Base-by-base conservation (phyloP, 2,113 vertebrate genomes). In the Amphilophus citrinellus region DNA sequence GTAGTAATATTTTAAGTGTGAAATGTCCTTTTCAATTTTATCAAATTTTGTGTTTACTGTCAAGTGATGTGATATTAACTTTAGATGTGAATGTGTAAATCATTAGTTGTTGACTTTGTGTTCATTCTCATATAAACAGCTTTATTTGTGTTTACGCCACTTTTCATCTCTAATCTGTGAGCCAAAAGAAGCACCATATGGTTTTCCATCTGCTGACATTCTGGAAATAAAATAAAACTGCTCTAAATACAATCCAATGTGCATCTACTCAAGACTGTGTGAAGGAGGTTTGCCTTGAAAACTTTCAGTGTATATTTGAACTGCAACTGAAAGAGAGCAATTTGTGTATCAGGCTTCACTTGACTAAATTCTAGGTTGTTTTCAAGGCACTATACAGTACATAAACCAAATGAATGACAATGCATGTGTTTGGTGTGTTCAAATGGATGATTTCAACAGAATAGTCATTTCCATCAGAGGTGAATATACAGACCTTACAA, bases 191-290 rank as follows among this genome's bases (percentile, higher is more conserved):
- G 39, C 65, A 3, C 47, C 65, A 18, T 68, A 47, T 47, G 65
- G 24, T 47, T 68, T 68, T 68, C 65, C 65, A 47, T 47, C 65
- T 68, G 65, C 39, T 47, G 22, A 68, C 39, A 47, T 68, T 68
- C 22, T 27, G 65, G 39, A 68, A 47, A 68, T 27, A 27, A 11
- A 42, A 42, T 11, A 42, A 66, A 66, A 30, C 61, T 10, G 30
- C 10, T 56, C 53, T 56, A 56, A 56, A 56, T n/a, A 4, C 9
- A 62, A 35, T 6, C 3, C 24, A 42, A 27, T 22, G 8, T 56
- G 53, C 53, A 27, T 68, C 22, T 27, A 18, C 22, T 22, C 24
- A 14, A 68, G 39, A 27, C 39, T 47, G 42, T 68, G 63, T 62
- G 32, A 62, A 62, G 32, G 10, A 62, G 61, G 32, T 27, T 68